Evolutionary conservation across 2,113 vertebrate genomes (phyloP).

Genomic region (Mungos mungo): DNA sequence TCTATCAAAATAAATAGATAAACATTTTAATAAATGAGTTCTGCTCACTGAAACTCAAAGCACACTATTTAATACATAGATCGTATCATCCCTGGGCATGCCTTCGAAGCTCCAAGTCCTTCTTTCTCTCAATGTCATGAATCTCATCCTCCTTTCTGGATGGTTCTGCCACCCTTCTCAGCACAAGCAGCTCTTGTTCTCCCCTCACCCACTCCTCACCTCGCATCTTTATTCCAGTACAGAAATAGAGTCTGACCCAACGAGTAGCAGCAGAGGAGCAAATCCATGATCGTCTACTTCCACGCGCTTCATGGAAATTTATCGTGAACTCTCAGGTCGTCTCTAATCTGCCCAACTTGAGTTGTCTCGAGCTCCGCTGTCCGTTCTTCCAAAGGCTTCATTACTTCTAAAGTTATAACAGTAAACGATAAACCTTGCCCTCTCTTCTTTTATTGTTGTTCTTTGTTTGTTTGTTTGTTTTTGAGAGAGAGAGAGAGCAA

Average conservation of each 20-base stretch:
- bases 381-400: neutral
- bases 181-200: neutral
- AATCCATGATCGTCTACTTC: neutral
- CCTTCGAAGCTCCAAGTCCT: neutral
- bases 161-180: accelerated
- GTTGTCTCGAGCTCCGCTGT: neutral
- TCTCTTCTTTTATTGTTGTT: neutral
- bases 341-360: neutral
- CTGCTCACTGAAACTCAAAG: neutral
- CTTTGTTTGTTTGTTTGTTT: too few species aligned
- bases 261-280: neutral
- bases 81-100: too few species aligned
- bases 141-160: neutral
- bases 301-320: neutral
- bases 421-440: neutral
- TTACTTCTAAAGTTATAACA: neutral
- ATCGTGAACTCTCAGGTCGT: neutral
- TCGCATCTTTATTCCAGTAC: neutral
- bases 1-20: too few species aligned
- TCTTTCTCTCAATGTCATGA: neutral
- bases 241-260: neutral
- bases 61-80: neutral
- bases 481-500: too few species aligned
- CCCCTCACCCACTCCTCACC: neutral
- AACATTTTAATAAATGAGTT: neutral